Conservation (phyloP, 2,888 invertebrate genomes). For the Caenorhabditis sinica region DNA sequence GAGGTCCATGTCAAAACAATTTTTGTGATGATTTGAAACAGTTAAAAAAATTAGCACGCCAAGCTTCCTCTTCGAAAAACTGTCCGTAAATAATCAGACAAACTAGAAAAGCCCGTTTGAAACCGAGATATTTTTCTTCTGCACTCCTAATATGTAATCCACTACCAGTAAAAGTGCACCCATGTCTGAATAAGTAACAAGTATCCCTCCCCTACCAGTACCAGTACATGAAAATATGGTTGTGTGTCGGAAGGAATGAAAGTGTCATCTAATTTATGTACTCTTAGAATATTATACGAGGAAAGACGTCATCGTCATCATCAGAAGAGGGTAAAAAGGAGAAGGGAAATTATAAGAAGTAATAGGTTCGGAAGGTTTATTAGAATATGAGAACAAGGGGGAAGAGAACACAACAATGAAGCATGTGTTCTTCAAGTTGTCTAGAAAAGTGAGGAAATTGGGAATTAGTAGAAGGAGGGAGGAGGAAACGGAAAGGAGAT, state of each 20-base stretch:
- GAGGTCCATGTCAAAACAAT: no score
- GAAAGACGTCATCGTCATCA: conserved; percentile 15
- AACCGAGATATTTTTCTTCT: no score
- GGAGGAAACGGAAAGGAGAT: neutral
- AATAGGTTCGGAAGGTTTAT: conserved; percentile 55
- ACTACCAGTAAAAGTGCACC: neutral
- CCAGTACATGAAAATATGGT: neutral
- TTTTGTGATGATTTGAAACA: no score
- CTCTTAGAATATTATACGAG: conserved; percentile 36
- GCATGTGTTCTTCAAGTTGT: conserved; percentile 7
- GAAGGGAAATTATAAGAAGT: conserved; percentile 40
- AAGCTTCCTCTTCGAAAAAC: no score
- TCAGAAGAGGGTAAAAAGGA: neutral
- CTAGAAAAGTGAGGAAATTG: conserved; percentile 21
- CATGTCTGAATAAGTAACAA: neutral
- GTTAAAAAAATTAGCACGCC: no score
- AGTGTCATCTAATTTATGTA: conserved; percentile 43
- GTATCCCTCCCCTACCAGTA: neutral
- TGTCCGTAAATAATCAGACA: no score
- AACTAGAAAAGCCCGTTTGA: no score
- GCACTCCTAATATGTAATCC: no score
- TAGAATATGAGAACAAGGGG: neutral
- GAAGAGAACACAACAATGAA: conserved; percentile 4
- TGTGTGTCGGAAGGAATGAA: conserved; percentile 13
- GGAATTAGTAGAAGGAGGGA: neutral